phyloP scores from a whole-genome alignment of 2,113 vertebrate genomes.

The Centropristis striata region DNA sequence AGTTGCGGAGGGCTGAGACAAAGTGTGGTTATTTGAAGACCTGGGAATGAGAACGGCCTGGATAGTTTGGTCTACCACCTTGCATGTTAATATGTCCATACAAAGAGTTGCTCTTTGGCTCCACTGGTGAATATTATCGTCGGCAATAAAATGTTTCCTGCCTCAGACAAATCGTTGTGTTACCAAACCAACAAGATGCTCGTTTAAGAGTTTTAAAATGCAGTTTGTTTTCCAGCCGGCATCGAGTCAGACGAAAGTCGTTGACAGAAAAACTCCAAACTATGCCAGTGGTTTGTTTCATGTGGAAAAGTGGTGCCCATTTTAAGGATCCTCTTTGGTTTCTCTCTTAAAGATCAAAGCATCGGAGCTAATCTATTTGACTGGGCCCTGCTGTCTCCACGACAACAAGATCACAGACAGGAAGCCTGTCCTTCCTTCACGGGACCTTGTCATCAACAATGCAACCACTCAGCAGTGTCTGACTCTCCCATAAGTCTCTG shows the following conservation, averaged over 20 bases:
- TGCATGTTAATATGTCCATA: neutral
- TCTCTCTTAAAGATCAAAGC: constrained; percentile 76
- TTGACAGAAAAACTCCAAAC: constrained; percentile 61
- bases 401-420: constrained; percentile 79
- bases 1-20: too few species aligned
- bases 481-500: constrained; percentile 59
- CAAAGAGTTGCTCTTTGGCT: constrained; percentile 10
- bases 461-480: constrained; percentile 67
- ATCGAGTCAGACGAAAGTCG: constrained; percentile 41
- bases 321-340: constrained; percentile 74
- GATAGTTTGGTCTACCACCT: neutral
- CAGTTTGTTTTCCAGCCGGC: constrained; percentile 38
- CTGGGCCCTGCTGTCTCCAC: constrained; percentile 65
- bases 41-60: too few species aligned
- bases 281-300: constrained; percentile 73
- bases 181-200: constrained; percentile 34
- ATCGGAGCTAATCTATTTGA: constrained; percentile 63
- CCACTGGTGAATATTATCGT: neutral
- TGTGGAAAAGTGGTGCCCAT: constrained; percentile 65
- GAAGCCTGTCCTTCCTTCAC: constrained; percentile 73
- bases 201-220: constrained; percentile 36
- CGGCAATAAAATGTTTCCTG: constrained; percentile 41
- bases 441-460: constrained; percentile 77
- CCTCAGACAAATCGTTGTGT: constrained; percentile 33
- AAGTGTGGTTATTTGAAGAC: too few species aligned